Conservation (phyloP, 2,797 vertebrate species). For the Crocodylus rhombifer region DNA sequence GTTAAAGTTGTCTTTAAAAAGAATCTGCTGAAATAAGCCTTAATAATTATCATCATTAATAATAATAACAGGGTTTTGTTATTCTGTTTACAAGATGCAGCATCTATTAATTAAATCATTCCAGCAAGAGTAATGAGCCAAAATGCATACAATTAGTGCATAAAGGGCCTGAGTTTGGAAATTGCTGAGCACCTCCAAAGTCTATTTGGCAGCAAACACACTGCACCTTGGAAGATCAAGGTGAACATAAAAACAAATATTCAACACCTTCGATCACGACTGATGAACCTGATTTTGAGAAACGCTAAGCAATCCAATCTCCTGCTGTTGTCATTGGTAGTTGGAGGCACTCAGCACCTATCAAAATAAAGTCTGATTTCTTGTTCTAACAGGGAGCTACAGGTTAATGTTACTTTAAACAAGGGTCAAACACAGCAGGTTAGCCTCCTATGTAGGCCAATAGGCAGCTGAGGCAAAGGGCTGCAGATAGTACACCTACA, state of each 20-base stretch:
- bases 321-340: background rate
- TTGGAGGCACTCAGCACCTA: background rate
- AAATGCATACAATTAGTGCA: background rate
- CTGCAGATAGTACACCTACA: no score
- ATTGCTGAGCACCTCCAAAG: background rate
- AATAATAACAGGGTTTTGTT: background rate
- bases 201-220: background rate
- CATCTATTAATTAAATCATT: background rate
- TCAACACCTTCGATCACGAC: background rate
- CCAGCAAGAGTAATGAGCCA: background rate
- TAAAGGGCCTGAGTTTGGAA: background rate
- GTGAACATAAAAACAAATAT: background rate
- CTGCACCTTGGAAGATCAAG: background rate
- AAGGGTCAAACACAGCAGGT: no score
- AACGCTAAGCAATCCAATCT: background rate
- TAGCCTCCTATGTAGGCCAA: no score
- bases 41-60: background rate
- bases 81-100: background rate
- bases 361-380: background rate
- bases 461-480: no score
- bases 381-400: background rate
- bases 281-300: background rate
- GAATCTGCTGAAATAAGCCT: background rate
- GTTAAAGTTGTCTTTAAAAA: slow-evolving; percentile 36
- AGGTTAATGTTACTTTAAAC: no score